phyloP scores from a whole-genome alignment of 1,140 invertebrate species.

The Homarus americanus region DNA sequence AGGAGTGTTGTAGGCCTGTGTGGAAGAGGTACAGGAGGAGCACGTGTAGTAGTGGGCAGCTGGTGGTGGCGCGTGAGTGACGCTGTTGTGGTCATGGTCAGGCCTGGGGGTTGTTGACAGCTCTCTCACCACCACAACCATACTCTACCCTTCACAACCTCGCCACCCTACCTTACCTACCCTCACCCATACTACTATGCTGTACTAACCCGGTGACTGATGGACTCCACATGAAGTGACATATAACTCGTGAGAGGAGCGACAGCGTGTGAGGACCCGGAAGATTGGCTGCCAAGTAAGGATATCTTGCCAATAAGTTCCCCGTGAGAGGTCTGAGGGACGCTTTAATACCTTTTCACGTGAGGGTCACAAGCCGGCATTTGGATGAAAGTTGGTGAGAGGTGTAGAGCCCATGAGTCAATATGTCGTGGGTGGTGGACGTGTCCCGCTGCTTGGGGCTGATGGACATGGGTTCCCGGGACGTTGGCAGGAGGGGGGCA shows the following conservation, averaged over 20 bases:
- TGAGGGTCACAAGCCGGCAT: background rate
- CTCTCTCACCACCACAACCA: background rate
- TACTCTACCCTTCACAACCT: background rate
- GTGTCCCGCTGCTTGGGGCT: slow-evolving; percentile 72
- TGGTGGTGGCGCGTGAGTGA: background rate
- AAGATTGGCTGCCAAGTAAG: too few relatives aligned
- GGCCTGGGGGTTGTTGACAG: background rate
- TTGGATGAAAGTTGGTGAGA: background rate
- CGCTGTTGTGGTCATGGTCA: background rate
- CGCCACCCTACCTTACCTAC: background rate
- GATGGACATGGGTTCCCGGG: slow-evolving; percentile 69
- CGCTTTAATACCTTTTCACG: background rate
- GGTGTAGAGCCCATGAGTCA: background rate
- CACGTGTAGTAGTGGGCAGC: background rate
- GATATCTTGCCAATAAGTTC: too few relatives aligned
- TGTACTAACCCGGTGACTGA: background rate
- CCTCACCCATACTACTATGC: background rate
- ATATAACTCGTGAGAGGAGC: too few relatives aligned
- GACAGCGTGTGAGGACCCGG: too few relatives aligned
- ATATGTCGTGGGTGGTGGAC: slow-evolving; percentile 73
- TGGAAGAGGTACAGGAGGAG: background rate
- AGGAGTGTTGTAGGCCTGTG: background rate
- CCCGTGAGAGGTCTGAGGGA: too few relatives aligned
- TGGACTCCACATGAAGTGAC: background rate
- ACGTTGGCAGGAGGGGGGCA: slow-evolving; percentile 35